These are phyloP conservation scores for Pangasius larnaudii DNA, from an alignment of 2,797 vertebrate species.

Conservation along the genomic window DNA sequence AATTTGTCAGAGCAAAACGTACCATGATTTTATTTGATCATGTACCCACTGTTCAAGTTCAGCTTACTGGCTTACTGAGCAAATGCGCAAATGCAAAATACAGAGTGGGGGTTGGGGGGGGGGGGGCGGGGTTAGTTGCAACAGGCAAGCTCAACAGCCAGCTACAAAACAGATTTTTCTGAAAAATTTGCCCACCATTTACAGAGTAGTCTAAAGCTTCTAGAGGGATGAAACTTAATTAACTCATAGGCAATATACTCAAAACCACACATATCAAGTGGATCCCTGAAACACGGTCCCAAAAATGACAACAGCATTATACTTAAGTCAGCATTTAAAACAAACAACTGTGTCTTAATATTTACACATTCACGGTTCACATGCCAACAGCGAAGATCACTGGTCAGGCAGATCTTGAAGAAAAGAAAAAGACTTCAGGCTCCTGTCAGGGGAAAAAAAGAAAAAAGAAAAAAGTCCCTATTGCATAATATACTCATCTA, in stretches of 20 bases:
- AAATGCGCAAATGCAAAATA: background rate
- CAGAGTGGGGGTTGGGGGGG: background rate
- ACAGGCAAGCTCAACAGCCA: background rate
- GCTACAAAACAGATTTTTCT: background rate
- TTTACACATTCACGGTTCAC: background rate
- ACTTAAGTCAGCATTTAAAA: background rate
- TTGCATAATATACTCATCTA: background rate
- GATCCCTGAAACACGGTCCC: background rate
- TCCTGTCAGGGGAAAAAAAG: background rate
- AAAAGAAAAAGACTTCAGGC: background rate
- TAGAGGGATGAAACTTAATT: background rate
- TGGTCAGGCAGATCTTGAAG: background rate
- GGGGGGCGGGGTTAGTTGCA: background rate
- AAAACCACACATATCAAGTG: background rate
- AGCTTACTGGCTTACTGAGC: background rate
- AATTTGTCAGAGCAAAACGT: slow-evolving; percentile 4
- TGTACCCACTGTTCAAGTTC: background rate
- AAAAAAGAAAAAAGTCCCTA: background rate
- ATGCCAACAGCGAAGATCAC: background rate
- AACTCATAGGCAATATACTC: background rate
- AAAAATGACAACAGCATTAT: too few relatives aligned
- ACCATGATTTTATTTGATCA: background rate
- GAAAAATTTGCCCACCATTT: background rate
- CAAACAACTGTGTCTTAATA: background rate
- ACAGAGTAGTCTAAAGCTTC: background rate